Evolutionary conservation across 2,888 invertebrate species (phyloP), one percentile per base, ranked within the genome.

Genomic region (Zele albiditarsus): DNA sequence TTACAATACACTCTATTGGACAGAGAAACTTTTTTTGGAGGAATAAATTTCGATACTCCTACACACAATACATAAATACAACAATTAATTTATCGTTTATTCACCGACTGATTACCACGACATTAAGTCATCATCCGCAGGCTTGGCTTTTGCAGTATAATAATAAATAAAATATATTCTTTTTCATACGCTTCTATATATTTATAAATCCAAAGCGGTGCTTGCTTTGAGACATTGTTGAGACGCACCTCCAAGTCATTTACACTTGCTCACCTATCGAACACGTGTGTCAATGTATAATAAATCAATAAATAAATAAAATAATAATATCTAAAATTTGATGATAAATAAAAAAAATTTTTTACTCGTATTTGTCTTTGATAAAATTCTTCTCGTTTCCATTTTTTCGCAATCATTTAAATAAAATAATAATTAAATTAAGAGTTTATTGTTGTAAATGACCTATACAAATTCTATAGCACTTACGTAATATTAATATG

Each of bases 71-170:
- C 2, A 12, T 20, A 23, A n/a, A 20, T 53, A 53, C 3, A 16
- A 46, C n/a, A n/a, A 46, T 53, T 53, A 53, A 53, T 53, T 53
- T 53, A 53, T 53, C 20, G 53, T 53, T 23, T 53, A 23, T 53
- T 53, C 53, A 53, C 20, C 53, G 53, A 53, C 53, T 53, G 20
- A 53, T 53, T 23, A 20, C 20, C 20, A 38, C 3, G 8, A 53
- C 23, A 20, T 53, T 20, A 53, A 20, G 20, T 53, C 53, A 42
- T 42, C 42, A 20, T 53, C n/a, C 5, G 20, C 20, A 53, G 53
- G 53, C 53, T 53, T 53, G 53, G 53, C 53, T 53, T 53, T n/a
- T 20, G 1, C 53, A 20, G n/a, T 53, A 53, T 20, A 53, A 53
- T n/a, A 53, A 20, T 23, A 53, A 46, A 53, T 20, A n/a, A 53